Evolutionary conservation across 2,113 vertebrate genomes (phyloP), one percentile per base, ranked within the genome.

Genomic region (Natator depressus): DNA sequence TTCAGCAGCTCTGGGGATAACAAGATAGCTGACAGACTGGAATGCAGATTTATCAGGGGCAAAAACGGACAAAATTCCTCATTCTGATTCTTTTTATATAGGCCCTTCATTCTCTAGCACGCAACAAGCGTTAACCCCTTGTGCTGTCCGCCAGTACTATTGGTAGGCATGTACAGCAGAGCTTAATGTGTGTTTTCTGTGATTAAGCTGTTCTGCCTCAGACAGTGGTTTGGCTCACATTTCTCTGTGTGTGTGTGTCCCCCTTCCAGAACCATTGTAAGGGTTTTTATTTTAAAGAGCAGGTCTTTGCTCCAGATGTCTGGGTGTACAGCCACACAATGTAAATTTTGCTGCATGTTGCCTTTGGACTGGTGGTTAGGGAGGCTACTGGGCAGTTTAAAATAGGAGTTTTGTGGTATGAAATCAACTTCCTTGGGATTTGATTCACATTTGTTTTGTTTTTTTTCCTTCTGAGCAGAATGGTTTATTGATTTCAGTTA

Each of bases 1-100:
- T 98, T 98, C 97, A 97, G 96, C 97, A 96, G 97, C 97, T 98
- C 94, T 91, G 95, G 95, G 96, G 97, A 98, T 98, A 98, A 97
- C 97, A 97, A 97, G 97, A 97, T 97, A 98, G 97, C 97, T 98
- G 98, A 98, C 97, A 97, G 97, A 96, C 96, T 95, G 97, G 97
- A 98, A 98, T 97, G 98, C 0, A 10, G 91, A 97, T 97, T 98
- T 98, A 96, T 97, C 96, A 97, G 96, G 96, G 97, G 95, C 89
- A 92, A 97, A 97, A 97, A 84, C 95, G 98, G 98, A 97, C 97
- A 97, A 83, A 96, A 97, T 94, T 98, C 97, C 97, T 96, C 89
- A 93, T 96, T 96, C 89, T 95, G 90, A 65, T 90, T 93, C 95
- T 88, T 97, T 95, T 95, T 84, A 96, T 97, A 97, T 94, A 85